Conservation (phyloP, 2,113 vertebrate species). For the Etheostoma spectabile region DNA sequence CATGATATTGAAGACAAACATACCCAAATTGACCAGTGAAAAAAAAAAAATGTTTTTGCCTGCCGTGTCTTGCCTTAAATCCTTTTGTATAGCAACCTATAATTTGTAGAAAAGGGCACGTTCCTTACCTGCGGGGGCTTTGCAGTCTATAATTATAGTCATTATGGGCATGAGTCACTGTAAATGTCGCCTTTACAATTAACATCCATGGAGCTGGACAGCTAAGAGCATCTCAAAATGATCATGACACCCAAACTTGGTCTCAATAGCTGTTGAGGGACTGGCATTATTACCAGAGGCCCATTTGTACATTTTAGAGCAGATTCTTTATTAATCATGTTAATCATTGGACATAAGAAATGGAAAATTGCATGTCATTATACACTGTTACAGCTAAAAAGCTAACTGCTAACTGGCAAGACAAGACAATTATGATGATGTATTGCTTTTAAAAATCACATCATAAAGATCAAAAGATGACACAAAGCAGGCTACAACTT, state of each 20-base stretch:
- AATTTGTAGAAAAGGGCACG: slow-evolving; percentile 66
- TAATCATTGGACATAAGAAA: slow-evolving; percentile 12
- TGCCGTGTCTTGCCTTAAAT: slow-evolving; percentile 20
- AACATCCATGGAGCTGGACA: slow-evolving; percentile 48
- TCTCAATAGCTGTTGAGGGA: slow-evolving; percentile 21
- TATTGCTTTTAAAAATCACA: background rate
- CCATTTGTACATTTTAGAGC: slow-evolving; percentile 17
- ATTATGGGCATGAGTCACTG: slow-evolving; percentile 69
- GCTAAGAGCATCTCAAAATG: slow-evolving; percentile 44
- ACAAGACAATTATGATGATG: background rate
- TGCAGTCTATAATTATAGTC: slow-evolving; percentile 66
- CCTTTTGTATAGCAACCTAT: slow-evolving; percentile 60
- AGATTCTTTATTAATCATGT: slow-evolving; percentile 19
- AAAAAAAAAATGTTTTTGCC: too few species aligned
- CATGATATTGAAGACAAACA: too few species aligned
- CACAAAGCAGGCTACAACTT: background rate
- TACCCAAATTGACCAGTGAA: too few species aligned
- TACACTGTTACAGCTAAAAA: slow-evolving; percentile 17
- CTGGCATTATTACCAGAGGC: slow-evolving; percentile 39
- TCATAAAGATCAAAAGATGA: background rate
- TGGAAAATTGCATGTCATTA: slow-evolving; percentile 8
- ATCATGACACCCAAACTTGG: slow-evolving; percentile 52
- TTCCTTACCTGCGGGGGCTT: slow-evolving; percentile 56
- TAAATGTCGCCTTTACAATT: slow-evolving; percentile 59
- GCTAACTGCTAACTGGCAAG: background rate